A percentile compares a stretch with the other conserved stretches of the same genome.
Conservation (phyloP, 2,797 vertebrate genomes). For the Intellagama lesueurii region DNA sequence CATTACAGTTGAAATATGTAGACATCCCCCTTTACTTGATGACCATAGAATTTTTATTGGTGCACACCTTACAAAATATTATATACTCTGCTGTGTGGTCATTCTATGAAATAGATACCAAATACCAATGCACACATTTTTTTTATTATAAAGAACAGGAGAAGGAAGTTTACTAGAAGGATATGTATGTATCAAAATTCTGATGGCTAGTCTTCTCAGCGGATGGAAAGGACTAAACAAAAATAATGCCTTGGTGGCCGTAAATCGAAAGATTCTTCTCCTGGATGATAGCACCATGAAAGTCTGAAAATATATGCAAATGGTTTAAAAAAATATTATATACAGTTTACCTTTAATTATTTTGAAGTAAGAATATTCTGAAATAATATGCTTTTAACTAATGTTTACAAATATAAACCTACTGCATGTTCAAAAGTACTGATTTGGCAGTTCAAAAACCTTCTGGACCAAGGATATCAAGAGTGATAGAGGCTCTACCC, state of each 20-base stretch:
- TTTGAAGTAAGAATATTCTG: accelerated
- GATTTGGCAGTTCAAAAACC: not conserved
- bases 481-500: not conserved
- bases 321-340: not conserved
- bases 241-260: constrained; percentile 87
- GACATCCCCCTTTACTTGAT: not conserved
- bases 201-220: constrained; percentile 87
- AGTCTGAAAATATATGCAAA: constrained; percentile 80
- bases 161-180: constrained; percentile 80
- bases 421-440: not conserved
- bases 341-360: not conserved
- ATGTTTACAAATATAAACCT: not conserved
- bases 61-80: not conserved
- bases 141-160: not conserved
- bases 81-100: not conserved
- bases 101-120: not conserved
- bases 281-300: constrained; percentile 94
- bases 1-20: not conserved
- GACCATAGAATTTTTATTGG: not conserved
- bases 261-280: constrained; percentile 93
- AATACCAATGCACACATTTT: not conserved
- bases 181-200: constrained; percentile 92
- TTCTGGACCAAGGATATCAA: not conserved
- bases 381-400: not conserved
- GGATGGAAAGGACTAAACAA: constrained; percentile 90